Conservation (phyloP, 2,797 vertebrate genomes). For the Protosalanx chinensis region DNA sequence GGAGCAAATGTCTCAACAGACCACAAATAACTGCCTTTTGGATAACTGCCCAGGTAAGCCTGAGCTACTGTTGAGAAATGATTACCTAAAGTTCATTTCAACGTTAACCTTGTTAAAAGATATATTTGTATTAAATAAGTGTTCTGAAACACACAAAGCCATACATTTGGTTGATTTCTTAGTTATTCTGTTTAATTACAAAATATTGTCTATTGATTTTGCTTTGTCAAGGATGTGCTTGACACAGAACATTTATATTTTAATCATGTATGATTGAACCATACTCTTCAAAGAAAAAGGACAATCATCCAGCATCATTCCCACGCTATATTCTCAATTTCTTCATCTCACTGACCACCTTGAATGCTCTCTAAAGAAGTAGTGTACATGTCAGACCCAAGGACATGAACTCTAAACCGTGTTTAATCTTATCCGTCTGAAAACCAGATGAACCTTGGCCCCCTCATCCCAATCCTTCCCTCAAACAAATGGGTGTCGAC, state of each 20-base stretch:
- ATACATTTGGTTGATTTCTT: not conserved
- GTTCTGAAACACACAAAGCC: not conserved
- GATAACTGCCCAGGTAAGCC: slow-evolving; percentile 48
- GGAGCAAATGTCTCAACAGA: slow-evolving; percentile 69
- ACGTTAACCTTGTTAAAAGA: not conserved
- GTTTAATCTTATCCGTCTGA: slow-evolving; percentile 72
- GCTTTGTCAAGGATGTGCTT: not conserved
- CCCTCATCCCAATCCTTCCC: slow-evolving; percentile 42
- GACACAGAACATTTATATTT: slow-evolving; percentile 11
- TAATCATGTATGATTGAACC: not conserved
- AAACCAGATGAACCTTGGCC: slow-evolving; percentile 71
- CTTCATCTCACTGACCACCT: slow-evolving; percentile 68
- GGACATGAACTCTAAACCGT: slow-evolving; percentile 53
- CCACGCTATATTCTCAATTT: slow-evolving; percentile 48
- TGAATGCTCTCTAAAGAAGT: slow-evolving; percentile 65
- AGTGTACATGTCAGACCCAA: slow-evolving; percentile 65
- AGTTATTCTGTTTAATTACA: not conserved
- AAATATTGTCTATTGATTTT: not conserved
- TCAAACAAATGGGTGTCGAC: slow-evolving; percentile 61
- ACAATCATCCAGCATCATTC: not conserved
- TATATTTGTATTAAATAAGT: not conserved
- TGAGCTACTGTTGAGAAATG: slow-evolving; percentile 21
- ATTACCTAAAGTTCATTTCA: not conserved
- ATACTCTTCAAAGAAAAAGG: not conserved
- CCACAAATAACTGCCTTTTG: slow-evolving; percentile 54